Evolutionary conservation across 2,797 vertebrate genomes (phyloP), one percentile per base, ranked within the genome.

Genomic region (Harpagifer antarcticus): DNA sequence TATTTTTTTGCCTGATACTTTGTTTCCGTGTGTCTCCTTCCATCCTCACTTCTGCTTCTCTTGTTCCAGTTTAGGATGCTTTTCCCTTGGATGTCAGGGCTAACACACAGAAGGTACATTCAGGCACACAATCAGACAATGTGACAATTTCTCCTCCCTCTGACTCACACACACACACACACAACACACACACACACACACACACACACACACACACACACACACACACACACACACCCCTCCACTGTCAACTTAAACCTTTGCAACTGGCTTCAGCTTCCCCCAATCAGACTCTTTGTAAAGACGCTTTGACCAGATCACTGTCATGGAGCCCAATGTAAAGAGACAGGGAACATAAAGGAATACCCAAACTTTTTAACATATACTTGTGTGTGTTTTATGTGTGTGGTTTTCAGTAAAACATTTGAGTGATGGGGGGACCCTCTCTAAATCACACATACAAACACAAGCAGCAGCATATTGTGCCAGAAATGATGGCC

Each of bases 291-390:
- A 72, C 47, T 87, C 76, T 91, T 86, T 93, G 76, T 85, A 74
- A 86, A 88, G 56, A 42, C 20, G 75, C 79, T 87, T 92, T 90
- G 91, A 93, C 90, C 89, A 87, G 76, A 91, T 94, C 89, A 87
- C 84, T 78, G 90, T 93, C 93, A 93, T 92, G 92, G 89, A 87
- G 72, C 72, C 85, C 74, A 88, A 94, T 92, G 84, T 86, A 90
- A 91, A 86, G 86, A 87, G 93, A 94, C 92, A 92, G 91, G 86
- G 68, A 80, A 75, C 90, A 93, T 89, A 94, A 94, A 92, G 82
- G 87, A 57, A 74, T 55, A 76, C 66, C 67, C 75, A 81, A 87
- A 88, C 82, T 76, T 67, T 66, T 52, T 9, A 14, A 66, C 27
- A 40, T 73, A 53, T 58, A 55, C 66, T 15, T 59, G 55, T 60